phyloP scores from a whole-genome alignment of 2,797 vertebrate species.

The Macropus fuliginosus region DNA sequence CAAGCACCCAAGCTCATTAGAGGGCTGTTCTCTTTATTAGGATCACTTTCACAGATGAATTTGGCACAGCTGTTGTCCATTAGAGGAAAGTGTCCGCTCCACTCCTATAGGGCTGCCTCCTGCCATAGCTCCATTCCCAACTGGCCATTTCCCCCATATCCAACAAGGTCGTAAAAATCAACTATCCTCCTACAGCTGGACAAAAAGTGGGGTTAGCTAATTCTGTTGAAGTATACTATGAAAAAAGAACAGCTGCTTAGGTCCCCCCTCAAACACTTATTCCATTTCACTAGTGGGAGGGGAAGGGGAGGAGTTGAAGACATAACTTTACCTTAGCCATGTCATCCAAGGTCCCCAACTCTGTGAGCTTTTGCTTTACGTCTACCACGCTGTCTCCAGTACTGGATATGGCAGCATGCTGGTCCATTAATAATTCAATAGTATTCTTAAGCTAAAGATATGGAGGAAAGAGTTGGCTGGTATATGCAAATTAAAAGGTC shows the following conservation, averaged over 20 bases:
- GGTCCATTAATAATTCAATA: constrained; percentile 88
- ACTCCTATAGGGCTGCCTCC: constrained; percentile 11
- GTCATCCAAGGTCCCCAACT: constrained; percentile 88
- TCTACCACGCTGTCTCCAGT: constrained; percentile 87
- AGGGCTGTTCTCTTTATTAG: not conserved
- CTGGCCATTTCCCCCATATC: not conserved
- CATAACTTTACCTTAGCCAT: constrained; percentile 88
- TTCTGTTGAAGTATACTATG: not conserved
- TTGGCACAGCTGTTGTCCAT: not conserved
- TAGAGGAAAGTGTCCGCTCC: not conserved
- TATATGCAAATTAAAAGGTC: constrained; percentile 53
- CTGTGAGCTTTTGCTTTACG: constrained; percentile 90
- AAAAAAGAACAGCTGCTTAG: constrained; percentile 19
- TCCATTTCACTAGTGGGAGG: not conserved
- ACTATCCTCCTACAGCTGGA: not conserved
- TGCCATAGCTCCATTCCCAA: not conserved
- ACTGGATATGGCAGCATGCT: constrained; percentile 88
- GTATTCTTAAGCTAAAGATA: constrained; percentile 89
- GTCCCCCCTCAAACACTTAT: not conserved
- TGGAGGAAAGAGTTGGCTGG: constrained; percentile 66
- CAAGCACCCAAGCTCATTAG: constrained; percentile 37
- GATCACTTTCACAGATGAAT: not conserved
- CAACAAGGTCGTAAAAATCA: constrained; percentile 4
- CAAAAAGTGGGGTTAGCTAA: not conserved
- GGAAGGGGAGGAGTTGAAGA: not conserved